A percentile compares a stretch with the other conserved stretches of the same genome.
phyloP scores from a whole-genome alignment of 2,797 vertebrate genomes.

The Triplophysa bombifrons region DNA sequence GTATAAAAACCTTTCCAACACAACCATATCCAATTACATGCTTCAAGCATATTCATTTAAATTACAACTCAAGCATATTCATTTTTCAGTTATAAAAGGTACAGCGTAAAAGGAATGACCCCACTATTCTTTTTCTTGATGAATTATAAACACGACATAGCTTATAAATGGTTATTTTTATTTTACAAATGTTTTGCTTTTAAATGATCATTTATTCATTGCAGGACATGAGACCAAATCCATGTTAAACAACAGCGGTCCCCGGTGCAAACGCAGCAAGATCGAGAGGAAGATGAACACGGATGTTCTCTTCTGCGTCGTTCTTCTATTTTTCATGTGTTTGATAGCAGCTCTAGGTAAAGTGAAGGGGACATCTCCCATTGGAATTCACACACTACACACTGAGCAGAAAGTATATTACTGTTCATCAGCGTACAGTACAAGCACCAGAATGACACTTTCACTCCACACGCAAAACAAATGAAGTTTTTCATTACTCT shows the following conservation, averaged over 20 bases:
- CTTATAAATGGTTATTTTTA: neutral
- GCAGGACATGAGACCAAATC: slow-evolving; percentile 94
- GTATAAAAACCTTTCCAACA: neutral
- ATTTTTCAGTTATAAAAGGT: neutral
- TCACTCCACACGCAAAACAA: slow-evolving; percentile 4
- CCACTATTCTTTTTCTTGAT: neutral
- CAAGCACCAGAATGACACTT: slow-evolving; percentile 10
- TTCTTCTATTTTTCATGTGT: slow-evolving; percentile 90
- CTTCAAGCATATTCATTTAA: neutral
- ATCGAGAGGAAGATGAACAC: slow-evolving; percentile 87
- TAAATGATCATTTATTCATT: slow-evolving; percentile 52
- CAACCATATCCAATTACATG: neutral
- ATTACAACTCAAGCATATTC: neutral
- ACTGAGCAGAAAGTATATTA: slow-evolving; percentile 12
- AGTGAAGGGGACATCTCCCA: slow-evolving; percentile 58
- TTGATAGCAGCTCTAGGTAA: slow-evolving; percentile 88
- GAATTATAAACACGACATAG: slow-evolving; percentile 15
- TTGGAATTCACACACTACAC: slow-evolving; percentile 27
- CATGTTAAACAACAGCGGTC: slow-evolving; percentile 90
- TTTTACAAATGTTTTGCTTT: slow-evolving; percentile 39
- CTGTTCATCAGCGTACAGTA: slow-evolving; percentile 14
- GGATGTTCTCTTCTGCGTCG: slow-evolving; percentile 86
- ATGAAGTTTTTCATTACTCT: slow-evolving; percentile 21
- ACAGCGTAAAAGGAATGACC: neutral
- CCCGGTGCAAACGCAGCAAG: slow-evolving; percentile 93